phyloP scores from a whole-genome alignment of 2,888 invertebrate species.

The Caenorhabditis wallacei region DNA sequence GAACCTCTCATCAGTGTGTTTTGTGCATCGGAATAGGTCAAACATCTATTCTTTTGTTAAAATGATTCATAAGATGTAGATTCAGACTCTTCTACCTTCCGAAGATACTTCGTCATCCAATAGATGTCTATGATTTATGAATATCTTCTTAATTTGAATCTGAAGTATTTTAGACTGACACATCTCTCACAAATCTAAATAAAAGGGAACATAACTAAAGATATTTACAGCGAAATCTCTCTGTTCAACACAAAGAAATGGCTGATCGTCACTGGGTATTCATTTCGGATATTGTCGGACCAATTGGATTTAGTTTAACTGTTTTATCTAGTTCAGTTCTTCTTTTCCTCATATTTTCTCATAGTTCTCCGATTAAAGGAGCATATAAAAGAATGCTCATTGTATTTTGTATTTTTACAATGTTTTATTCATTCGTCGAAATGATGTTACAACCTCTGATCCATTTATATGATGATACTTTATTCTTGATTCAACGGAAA shows the following conservation, averaged over 20 bases:
- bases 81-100: too few relatives aligned
- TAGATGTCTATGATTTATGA: background rate
- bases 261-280: slow-evolving; percentile 21
- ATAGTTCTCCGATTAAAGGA: slow-evolving; percentile 30
- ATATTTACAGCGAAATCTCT: too few relatives aligned
- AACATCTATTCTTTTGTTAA: too few relatives aligned
- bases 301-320: slow-evolving; percentile 2
- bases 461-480: slow-evolving; percentile 52
- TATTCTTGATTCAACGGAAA: slow-evolving; percentile 49
- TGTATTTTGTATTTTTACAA: slow-evolving; percentile 40
- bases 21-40: too few relatives aligned
- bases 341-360: slow-evolving; percentile 10
- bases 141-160: slow-evolving; percentile 1
- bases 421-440: slow-evolving; percentile 54
- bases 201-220: too few relatives aligned
- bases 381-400: slow-evolving; percentile 44
- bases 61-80: too few relatives aligned
- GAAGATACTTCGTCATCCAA: too few relatives aligned
- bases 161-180: too few relatives aligned
- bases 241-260: too few relatives aligned
- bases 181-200: too few relatives aligned
- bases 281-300: slow-evolving; percentile 22
- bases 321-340: slow-evolving; percentile 5
- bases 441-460: slow-evolving; percentile 37
- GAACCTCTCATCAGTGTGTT: too few relatives aligned